Evolutionary conservation across 2,113 vertebrate species (phyloP).

Genomic region (Sitta europaea): DNA sequence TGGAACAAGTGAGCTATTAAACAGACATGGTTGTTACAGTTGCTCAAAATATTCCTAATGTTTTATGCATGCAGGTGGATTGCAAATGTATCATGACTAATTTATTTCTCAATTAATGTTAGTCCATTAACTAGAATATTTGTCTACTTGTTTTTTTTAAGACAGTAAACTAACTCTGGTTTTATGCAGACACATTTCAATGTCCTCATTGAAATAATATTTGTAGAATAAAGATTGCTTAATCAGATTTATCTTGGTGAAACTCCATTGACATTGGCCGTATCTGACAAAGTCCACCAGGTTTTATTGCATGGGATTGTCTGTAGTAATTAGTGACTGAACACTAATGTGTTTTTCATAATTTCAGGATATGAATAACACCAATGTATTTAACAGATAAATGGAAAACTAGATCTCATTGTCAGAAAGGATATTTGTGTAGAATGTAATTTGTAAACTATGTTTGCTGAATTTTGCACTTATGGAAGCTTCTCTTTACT

Average conservation of each 20-base stretch:
- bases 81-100: constrained; percentile 41
- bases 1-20: constrained; percentile 16
- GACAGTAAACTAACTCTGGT: not conserved
- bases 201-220: not conserved
- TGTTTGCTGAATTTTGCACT: not conserved
- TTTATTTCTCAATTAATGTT: constrained; percentile 49
- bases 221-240: not conserved
- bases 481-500: not conserved
- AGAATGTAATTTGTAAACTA: not conserved
- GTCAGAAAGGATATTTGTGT: not conserved
- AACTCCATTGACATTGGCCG: not conserved
- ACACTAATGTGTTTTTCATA: not conserved
- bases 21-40: not conserved
- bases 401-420: not conserved
- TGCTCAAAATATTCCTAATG: constrained; percentile 14
- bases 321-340: not conserved
- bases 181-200: not conserved
- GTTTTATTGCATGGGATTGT: not conserved
- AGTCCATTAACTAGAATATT: constrained; percentile 53
- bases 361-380: not conserved
- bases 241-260: not conserved
- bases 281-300: not conserved
- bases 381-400: not conserved
- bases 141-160: constrained; percentile 18
- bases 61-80: constrained; percentile 45